Evolutionary conservation across 2,113 vertebrate species (phyloP).

Genomic region (Myrmecophaga tridactyla): DNA sequence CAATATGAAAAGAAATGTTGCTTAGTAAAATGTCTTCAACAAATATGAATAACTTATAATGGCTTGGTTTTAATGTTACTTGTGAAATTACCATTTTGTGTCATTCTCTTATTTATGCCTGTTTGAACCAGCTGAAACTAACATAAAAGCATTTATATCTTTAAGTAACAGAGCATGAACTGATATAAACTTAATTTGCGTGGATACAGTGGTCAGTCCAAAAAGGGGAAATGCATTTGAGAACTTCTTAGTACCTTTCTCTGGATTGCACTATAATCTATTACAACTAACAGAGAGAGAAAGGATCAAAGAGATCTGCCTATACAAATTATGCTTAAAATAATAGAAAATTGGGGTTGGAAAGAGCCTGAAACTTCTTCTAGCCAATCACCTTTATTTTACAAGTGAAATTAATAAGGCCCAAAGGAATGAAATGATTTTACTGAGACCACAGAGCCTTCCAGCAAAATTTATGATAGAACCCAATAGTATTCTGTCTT

Average conservation of each 20-base stretch:
- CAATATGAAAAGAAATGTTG: constrained; percentile 39
- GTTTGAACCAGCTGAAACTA: neutral
- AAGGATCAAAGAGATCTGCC: neutral
- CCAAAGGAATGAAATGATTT: neutral
- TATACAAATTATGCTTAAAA: constrained; percentile 26
- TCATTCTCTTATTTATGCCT: neutral
- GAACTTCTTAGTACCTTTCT: neutral
- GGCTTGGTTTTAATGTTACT: constrained; percentile 10
- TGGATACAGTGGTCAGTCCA: neutral
- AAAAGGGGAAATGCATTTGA: neutral
- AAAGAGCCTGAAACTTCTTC: neutral
- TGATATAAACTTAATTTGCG: constrained; percentile 20
- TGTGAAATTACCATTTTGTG: constrained; percentile 26
- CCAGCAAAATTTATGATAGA: neutral
- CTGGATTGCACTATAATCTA: neutral
- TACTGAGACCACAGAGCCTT: neutral
- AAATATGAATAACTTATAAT: neutral
- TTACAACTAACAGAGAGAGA: constrained; percentile 43
- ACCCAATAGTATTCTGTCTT: neutral
- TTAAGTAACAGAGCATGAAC: neutral
- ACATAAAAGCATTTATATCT: neutral
- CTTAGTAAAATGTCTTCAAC: constrained; percentile 38
- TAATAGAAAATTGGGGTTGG: constrained; percentile 18
- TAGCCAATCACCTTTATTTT: constrained; percentile 2
- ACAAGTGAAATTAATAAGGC: constrained; percentile 1